A percentile compares a stretch with the other conserved stretches of the same genome.
Conservation (phyloP, 2,113 vertebrate species). For the Naja naja region DNA sequence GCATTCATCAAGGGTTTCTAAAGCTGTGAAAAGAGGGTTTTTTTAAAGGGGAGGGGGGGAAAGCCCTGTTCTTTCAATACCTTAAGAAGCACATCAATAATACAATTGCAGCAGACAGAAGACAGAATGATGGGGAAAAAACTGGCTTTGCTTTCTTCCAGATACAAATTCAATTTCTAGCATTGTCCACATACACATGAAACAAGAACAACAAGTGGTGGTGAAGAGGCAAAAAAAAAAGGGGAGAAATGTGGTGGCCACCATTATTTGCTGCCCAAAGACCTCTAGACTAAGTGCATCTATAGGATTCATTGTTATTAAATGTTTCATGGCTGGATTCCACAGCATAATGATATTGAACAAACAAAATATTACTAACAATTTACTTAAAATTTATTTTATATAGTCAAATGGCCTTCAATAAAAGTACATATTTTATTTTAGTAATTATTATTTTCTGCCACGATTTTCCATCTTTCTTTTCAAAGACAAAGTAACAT, state of each 20-base stretch:
- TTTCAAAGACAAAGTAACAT: neutral
- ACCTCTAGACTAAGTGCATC: neutral
- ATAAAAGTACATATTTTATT: neutral
- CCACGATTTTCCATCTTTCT: neutral
- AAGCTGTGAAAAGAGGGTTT: constrained; percentile 47
- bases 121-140: constrained; percentile 43
- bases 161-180: neutral
- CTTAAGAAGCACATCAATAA: constrained; percentile 44
- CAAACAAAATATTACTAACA: neutral
- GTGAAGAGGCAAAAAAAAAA: neutral
- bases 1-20: constrained; percentile 21
- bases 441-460: neutral
- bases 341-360: neutral
- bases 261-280: neutral
- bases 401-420: neutral
- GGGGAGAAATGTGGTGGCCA: neutral
- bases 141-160: constrained; percentile 20
- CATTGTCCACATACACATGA: neutral
- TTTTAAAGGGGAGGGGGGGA: constrained; percentile 21
- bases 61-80: constrained; percentile 32
- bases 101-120: constrained; percentile 45
- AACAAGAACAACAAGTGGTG: neutral
- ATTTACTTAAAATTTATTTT: neutral
- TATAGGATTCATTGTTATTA: neutral
- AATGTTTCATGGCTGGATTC: neutral